Evolutionary conservation across 1,140 invertebrate genomes (phyloP).

Genomic region (Pinna nobilis): DNA sequence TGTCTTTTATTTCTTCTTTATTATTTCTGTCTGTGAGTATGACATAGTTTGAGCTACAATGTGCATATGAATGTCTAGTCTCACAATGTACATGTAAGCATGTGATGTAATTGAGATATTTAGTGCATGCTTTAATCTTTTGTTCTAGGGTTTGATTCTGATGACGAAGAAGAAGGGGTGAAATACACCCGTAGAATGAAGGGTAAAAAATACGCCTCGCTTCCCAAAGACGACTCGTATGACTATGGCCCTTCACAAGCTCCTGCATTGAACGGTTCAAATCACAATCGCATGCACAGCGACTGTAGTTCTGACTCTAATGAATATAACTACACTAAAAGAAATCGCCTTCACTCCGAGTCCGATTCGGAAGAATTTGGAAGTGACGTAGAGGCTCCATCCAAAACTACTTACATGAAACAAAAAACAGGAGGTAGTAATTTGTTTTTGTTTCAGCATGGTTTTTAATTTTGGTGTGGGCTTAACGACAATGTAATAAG

Average conservation of each 20-base stretch:
- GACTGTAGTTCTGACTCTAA: constrained; percentile 26
- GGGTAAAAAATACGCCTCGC: constrained; percentile 70
- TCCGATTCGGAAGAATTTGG: constrained; percentile 58
- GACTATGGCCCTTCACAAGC: constrained; percentile 41
- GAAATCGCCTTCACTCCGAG: constrained; percentile 19
- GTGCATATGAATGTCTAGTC: neutral
- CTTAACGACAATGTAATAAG: too few relatives aligned
- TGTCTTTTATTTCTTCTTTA: too few relatives aligned
- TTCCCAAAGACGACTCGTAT: constrained; percentile 68
- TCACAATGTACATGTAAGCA: constrained; percentile 4
- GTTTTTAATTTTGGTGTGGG: too few relatives aligned
- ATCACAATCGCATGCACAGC: constrained; percentile 25
- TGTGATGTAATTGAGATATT: constrained; percentile 28
- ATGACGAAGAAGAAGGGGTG: constrained; percentile 68
- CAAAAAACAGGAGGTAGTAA: constrained; percentile 39
- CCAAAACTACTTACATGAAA: constrained; percentile 56
- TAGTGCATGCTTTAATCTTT: constrained; percentile 63
- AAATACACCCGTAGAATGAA: constrained; percentile 64
- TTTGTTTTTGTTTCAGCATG: too few relatives aligned
- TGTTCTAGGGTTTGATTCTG: constrained; percentile 72
- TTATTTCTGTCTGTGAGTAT: too few relatives aligned
- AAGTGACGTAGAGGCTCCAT: constrained; percentile 59
- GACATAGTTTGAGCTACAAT: too few relatives aligned
- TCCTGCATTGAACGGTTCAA: constrained; percentile 29
- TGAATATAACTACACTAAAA: constrained; percentile 24